Evolutionary conservation across 2,797 vertebrate genomes (phyloP), one percentile per base, ranked within the genome.

Genomic region (Eurystomus glaucurus): DNA sequence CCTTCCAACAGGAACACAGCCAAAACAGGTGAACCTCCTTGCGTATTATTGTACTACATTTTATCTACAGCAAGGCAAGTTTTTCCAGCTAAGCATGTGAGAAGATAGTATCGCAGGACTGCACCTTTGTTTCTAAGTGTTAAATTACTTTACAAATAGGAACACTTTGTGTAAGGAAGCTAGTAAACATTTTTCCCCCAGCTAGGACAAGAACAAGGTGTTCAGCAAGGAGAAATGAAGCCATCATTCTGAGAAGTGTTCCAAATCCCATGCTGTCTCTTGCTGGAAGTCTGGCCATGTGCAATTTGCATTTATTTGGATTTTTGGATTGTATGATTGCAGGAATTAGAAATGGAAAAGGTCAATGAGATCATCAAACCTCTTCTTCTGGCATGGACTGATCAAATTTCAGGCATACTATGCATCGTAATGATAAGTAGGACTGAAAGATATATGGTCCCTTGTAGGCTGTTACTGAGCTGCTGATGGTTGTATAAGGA

Each of bases 1-100:
- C 70, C 98, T 99, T 68, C 99, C 98, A 50, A 99, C 99, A 95
- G 98, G 98, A 95, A 92, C 96, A 83, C 98, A 98, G 52, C 98
- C 98, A 10, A 98, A 96, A 94, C 97, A 98, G 98, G 98, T 99
- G 98, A 86, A 28, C 26, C 29, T 94, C 48, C 82, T 71, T 82
- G 51, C 31, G 14, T 57, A 11, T 3, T 51, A 37, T 45, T 52
- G 14, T 37, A 15, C 16, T 78, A 75, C 2, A 41, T 85, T 85
- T 87, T 88, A 31, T 69, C 61, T 50, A 19, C 29, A 89, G 75
- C 88, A 93, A 79, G 6, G 14, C 11, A 77, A 71, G 39, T 70
- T 70, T 43, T 70, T 94, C 35, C 12, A n/a, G 14, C 10, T 65
- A 64, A 50, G 10, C 4, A 2, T 14, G 10, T 75, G 60, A 85